Base-by-base conservation (phyloP, 2,113 vertebrate genomes). In the Megalops atlanticus region DNA sequence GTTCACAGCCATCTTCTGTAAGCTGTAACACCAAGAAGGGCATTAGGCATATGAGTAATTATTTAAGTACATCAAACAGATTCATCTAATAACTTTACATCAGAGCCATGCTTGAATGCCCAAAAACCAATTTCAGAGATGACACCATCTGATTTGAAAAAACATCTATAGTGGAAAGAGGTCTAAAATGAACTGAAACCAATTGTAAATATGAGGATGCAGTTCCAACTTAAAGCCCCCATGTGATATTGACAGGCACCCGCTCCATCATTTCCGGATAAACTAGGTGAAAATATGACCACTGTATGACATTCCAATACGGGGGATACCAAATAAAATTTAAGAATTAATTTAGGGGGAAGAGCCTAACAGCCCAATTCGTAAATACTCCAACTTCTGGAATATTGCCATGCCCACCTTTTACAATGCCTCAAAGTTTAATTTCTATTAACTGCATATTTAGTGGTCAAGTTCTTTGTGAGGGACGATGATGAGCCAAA, bases 1-100 rank as follows among this genome's bases (percentile, higher is more conserved):
- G 82, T 99, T 99, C 82, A 99, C 98, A 88, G 98, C 98, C 98
- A 99, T 99, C 84, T 95, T 96, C 92, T 96, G 82, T 8, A 54
- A 75, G 40, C 71, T 69, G 45, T 38, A 79, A 82, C 3, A 80
- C 39, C 72, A 16, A 31, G 12, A 52, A n/a, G 43, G 31, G 31
- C 6, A 64, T 41, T 45, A 43, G 73, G 73, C 3, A 2, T 54
- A 54, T 6, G 24, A 21, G 1, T 21, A 54, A 7, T 54, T 24
- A 54, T 21, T 24, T 2, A 21, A 54, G 18, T 21, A 21, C 24
- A 21, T 54, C 49, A 24, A 16, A 54, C 24, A 54, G 16, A 54
- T 0, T 24, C 18, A 54, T 24, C 49, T 54, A 21, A 7, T 4
- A 54, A 54, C 49, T 21, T 54, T 24, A 54, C 33, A 43, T 36